Percentiles rank a stretch among this genome's conserved stretches.
Evolutionary conservation across 2,797 vertebrate species (phyloP).

Genomic region (Peromyscus aztecus): DNA sequence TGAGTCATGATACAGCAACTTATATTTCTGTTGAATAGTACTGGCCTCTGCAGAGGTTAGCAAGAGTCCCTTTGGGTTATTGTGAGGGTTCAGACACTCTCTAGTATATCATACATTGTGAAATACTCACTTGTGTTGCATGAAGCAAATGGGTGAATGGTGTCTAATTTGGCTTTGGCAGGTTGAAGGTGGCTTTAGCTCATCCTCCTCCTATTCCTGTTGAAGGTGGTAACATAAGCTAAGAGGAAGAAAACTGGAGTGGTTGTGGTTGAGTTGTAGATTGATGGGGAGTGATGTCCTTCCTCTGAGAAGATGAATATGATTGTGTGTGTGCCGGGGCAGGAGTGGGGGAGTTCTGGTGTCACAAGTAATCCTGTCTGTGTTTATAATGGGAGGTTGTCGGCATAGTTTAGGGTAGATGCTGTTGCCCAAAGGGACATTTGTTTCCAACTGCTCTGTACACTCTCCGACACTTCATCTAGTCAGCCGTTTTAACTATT

Average conservation of each 20-base stretch:
- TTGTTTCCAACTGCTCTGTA: background rate
- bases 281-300: background rate
- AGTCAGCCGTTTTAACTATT: background rate
- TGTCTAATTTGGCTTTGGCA: background rate
- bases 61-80: background rate
- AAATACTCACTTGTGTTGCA: background rate
- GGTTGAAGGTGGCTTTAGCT: background rate
- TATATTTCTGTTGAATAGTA: background rate
- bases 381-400: background rate
- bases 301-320: background rate
- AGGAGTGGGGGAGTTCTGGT: background rate
- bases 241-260: background rate
- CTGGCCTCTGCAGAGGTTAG: background rate
- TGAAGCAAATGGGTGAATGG: background rate
- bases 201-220: background rate
- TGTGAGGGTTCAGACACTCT: background rate
- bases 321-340: background rate
- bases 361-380: background rate
- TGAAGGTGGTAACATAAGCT: background rate
- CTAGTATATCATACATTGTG: background rate
- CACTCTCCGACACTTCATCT: background rate
- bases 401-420: background rate
- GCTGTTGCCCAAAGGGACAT: background rate
- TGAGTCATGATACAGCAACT: background rate
- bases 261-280: background rate